Evolutionary conservation across 2,888 invertebrate genomes (phyloP).

Genomic region (Fabriciana adippe): DNA sequence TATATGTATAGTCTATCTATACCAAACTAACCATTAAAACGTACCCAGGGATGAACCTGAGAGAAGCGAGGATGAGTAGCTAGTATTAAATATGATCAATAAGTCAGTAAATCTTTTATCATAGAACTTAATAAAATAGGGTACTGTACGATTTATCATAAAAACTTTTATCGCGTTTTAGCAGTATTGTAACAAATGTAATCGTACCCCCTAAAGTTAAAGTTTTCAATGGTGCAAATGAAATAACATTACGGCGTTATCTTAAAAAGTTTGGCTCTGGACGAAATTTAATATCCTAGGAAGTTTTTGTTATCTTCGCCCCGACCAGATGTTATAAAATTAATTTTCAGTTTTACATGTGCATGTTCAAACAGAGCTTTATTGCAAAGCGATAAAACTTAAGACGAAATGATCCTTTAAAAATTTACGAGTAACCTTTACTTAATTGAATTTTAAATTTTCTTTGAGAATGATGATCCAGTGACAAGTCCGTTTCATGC

Average conservation of each 20-base stretch:
- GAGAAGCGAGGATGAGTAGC: no score
- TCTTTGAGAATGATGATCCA: no score
- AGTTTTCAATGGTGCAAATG: conserved; percentile 40
- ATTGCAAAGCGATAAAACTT: not conserved
- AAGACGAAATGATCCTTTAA: no score
- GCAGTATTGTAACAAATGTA: conserved; percentile 22
- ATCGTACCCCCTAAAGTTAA: conserved; percentile 17
- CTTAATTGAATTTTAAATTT: no score
- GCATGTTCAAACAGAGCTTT: not conserved
- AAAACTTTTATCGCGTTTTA: conserved; percentile 20
- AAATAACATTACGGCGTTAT: conserved; percentile 39
- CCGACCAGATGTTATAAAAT: conserved; percentile 24
- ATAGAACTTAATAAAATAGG: conserved; percentile 10
- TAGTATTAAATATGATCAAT: not conserved
- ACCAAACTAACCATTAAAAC: no score
- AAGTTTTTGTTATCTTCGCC: conserved; percentile 30
- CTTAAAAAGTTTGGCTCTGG: conserved; percentile 40
- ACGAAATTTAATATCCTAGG: conserved; percentile 40
- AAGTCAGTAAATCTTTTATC: conserved; percentile 3
- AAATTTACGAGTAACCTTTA: no score
- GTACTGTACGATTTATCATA: not conserved
- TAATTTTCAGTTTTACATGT: conserved; percentile 21
- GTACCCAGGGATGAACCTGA: no score
- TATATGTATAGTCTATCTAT: no score
- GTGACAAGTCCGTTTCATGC: no score